These are phyloP conservation scores for Drosophila aff. DNA, from an alignment of 1,140 invertebrate genomes.

Conservation along the genomic window DNA sequence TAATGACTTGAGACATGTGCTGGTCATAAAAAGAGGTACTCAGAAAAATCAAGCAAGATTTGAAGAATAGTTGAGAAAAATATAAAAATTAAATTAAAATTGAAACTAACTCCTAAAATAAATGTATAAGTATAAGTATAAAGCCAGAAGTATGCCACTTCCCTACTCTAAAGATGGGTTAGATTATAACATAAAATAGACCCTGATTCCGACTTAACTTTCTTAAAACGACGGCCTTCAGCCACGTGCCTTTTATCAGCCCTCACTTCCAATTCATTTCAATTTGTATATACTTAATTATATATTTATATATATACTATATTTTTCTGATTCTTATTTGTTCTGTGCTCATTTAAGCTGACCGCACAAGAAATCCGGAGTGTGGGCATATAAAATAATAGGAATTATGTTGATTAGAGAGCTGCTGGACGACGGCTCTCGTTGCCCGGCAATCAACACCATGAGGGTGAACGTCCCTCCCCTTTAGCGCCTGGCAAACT, in stretches of 20 bases:
- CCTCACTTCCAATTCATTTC: slow-evolving; percentile 26
- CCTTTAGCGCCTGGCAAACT: background rate
- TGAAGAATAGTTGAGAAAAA: background rate
- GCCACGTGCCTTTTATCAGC: slow-evolving; percentile 41
- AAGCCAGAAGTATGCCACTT: background rate
- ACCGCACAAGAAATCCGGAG: slow-evolving; percentile 26
- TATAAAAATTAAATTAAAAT: background rate
- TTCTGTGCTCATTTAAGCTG: slow-evolving; percentile 21
- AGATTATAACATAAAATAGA: background rate
- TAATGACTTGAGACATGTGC: slow-evolving; percentile 2
- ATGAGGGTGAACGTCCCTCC: slow-evolving; percentile 10
- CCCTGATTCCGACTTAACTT: background rate
- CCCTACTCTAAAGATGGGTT: background rate
- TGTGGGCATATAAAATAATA: slow-evolving; percentile 66
- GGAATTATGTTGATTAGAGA: slow-evolving; percentile 69
- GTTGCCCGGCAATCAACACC: slow-evolving; percentile 51
- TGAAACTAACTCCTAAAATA: background rate
- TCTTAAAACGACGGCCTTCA: slow-evolving; percentile 15
- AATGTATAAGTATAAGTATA: background rate
- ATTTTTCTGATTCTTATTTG: slow-evolving; percentile 10
- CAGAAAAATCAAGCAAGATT: background rate
- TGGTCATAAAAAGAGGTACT: background rate
- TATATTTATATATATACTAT: background rate
- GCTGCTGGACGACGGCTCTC: slow-evolving; percentile 15
- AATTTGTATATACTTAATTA: slow-evolving; percentile 26